phyloP scores from a whole-genome alignment of 2,113 vertebrate genomes.

The Marcusenius ussheri region DNA sequence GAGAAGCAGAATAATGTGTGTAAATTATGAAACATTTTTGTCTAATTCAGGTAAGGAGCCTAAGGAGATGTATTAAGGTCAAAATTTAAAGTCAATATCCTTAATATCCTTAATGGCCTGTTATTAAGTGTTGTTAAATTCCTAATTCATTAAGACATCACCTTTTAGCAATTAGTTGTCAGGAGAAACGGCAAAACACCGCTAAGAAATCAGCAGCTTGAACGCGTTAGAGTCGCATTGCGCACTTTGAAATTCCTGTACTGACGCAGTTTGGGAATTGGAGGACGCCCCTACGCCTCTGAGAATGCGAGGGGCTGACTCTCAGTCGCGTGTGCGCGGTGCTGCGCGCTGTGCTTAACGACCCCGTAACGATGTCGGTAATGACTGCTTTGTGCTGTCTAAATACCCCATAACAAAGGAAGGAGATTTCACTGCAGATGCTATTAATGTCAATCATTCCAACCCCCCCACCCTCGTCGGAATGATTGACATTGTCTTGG shows the following conservation, averaged over 20 bases:
- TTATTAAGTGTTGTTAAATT: neutral
- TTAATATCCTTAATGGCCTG: neutral
- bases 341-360: neutral
- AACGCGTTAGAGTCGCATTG: neutral
- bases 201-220: neutral
- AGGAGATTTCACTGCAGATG: constrained; percentile 2
- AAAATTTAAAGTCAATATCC: neutral
- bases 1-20: neutral
- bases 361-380: neutral
- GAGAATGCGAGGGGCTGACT: neutral
- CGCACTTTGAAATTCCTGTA: neutral
- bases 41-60: neutral
- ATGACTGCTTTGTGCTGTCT: neutral
- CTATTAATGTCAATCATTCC: neutral
- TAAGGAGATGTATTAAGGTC: neutral
- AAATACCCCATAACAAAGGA: constrained; percentile 5
- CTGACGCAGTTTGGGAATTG: neutral
- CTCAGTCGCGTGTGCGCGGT: neutral
- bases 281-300: neutral
- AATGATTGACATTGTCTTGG: constrained; percentile 11
- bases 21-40: neutral
- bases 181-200: neutral
- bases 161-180: neutral
- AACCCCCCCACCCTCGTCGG: neutral
- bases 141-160: neutral